phyloP scores from a whole-genome alignment of 2,113 vertebrate species.

The Entelurus aequoreus region DNA sequence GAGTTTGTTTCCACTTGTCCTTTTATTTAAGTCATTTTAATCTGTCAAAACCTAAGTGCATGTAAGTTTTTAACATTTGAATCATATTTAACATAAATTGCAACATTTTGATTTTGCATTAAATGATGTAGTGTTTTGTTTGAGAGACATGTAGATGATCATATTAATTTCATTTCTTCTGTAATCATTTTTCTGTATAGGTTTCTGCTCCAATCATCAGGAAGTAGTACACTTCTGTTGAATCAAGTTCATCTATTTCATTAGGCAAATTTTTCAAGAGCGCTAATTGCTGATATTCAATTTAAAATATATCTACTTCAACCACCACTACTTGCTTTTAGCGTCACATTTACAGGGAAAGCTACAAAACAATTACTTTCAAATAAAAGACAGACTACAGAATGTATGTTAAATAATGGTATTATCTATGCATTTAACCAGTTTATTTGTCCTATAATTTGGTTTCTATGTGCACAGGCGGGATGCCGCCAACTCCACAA shows the following conservation, averaged over 20 bases:
- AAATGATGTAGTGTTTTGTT: slow-evolving; percentile 70
- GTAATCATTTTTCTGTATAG: slow-evolving; percentile 71
- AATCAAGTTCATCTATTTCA: slow-evolving; percentile 56
- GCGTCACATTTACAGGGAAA: slow-evolving; percentile 27
- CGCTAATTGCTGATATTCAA: slow-evolving; percentile 40
- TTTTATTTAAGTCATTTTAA: slow-evolving; percentile 48
- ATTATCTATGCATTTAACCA: slow-evolving; percentile 40
- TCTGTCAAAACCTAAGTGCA: slow-evolving; percentile 57
- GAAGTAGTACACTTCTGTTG: slow-evolving; percentile 55
- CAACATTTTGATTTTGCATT: slow-evolving; percentile 70
- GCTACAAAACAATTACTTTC: slow-evolving; percentile 17
- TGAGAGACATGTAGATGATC: slow-evolving; percentile 69
- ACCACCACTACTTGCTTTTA: slow-evolving; percentile 7
- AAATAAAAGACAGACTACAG: slow-evolving; percentile 8
- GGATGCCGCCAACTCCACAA: slow-evolving; percentile 78
- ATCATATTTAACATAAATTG: slow-evolving; percentile 63
- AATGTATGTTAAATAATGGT: not conserved
- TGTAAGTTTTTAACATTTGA: slow-evolving; percentile 58
- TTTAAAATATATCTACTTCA: slow-evolving; percentile 12
- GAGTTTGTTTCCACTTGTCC: slow-evolving; percentile 26
- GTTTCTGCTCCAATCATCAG: slow-evolving; percentile 59
- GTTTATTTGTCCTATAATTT: slow-evolving; percentile 45
- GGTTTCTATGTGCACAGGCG: slow-evolving; percentile 70
- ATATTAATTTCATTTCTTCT: slow-evolving; percentile 69
- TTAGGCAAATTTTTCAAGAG: slow-evolving; percentile 44